phyloP scores from a whole-genome alignment of 2,888 invertebrate species.

The Baronia brevicornis region DNA sequence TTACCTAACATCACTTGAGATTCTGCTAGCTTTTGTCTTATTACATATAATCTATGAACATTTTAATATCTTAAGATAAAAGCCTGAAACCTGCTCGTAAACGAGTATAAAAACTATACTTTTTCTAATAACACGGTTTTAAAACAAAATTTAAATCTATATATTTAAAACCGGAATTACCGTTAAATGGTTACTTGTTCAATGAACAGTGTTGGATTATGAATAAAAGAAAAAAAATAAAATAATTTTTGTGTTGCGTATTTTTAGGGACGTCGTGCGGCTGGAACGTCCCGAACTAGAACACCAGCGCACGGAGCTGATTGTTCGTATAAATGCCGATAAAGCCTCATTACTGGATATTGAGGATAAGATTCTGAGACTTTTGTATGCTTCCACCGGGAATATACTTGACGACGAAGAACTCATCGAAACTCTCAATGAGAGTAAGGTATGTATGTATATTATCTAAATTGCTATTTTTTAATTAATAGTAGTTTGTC shows the following conservation, averaged over 20 bases:
- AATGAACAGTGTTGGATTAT: too few relatives aligned
- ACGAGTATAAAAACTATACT: too few relatives aligned
- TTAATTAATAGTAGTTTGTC: background rate
- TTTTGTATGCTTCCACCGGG: slow-evolving; percentile 88
- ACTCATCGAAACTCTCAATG: slow-evolving; percentile 91
- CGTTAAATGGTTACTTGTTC: too few relatives aligned
- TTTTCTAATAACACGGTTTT: too few relatives aligned
- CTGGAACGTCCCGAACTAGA: slow-evolving; percentile 93
- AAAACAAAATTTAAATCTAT: too few relatives aligned
- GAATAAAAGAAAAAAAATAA: background rate
- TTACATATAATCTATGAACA: too few relatives aligned
- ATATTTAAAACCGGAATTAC: too few relatives aligned
- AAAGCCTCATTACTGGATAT: slow-evolving; percentile 88
- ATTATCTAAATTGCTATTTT: background rate
- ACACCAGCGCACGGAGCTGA: slow-evolving; percentile 85
- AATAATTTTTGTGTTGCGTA: slow-evolving; percentile 15
- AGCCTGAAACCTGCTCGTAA: too few relatives aligned
- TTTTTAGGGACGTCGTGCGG: slow-evolving; percentile 86
- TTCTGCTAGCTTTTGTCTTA: too few relatives aligned
- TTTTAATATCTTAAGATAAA: too few relatives aligned
- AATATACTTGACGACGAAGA: slow-evolving; percentile 96
- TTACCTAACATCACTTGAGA: too few relatives aligned
- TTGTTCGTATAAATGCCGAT: slow-evolving; percentile 89
- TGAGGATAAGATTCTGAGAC: slow-evolving; percentile 91
- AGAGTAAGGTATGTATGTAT: slow-evolving; percentile 82